These are phyloP conservation scores for Serrognathus titanus DNA, from an alignment of 2,888 invertebrate species.

Conservation along the genomic window DNA sequence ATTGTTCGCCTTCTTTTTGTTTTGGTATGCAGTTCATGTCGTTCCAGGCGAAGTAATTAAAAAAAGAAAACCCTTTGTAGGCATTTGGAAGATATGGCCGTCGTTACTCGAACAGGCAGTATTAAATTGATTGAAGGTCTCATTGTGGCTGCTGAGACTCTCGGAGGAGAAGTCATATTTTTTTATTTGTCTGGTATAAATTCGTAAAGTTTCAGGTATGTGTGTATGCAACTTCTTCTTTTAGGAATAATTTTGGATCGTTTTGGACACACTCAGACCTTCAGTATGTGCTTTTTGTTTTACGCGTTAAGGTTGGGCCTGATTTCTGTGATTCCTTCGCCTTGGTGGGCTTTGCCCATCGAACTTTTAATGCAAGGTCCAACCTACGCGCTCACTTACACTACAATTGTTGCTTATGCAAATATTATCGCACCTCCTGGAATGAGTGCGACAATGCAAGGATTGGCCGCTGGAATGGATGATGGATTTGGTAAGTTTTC, in stretches of 20 bases:
- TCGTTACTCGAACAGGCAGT: conserved; percentile 56
- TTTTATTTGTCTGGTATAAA: conserved; percentile 65
- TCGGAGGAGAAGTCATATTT: conserved; percentile 75
- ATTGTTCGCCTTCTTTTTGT: conserved; percentile 77
- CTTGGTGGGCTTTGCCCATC: conserved; percentile 79
- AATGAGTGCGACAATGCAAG: conserved; percentile 81
- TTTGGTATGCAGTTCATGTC: conserved; percentile 58
- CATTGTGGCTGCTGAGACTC: conserved; percentile 74
- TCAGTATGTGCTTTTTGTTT: conserved; percentile 73
- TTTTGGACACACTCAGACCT: conserved; percentile 72
- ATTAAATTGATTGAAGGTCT: conserved; percentile 78
- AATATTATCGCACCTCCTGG: conserved; percentile 56
- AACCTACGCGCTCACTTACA: conserved; percentile 82
- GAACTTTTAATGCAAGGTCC: conserved; percentile 82
- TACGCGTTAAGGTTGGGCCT: conserved; percentile 72
- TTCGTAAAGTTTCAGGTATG: too few species aligned
- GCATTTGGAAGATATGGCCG: conserved; percentile 76
- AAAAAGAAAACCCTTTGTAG: conserved; percentile 40
- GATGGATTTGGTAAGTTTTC: conserved; percentile 68
- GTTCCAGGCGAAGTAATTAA: not conserved
- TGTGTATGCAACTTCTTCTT: conserved; percentile 20
- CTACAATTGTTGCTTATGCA: conserved; percentile 69
- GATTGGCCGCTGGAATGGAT: conserved; percentile 72
- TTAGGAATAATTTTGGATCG: conserved; percentile 74
- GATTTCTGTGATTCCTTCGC: conserved; percentile 72